A percentile compares a stretch with the other conserved stretches of the same genome.
These are phyloP conservation scores for Ctenomys sociabilis DNA, from an alignment of 2,113 vertebrate genomes.

Conservation along the genomic window DNA sequence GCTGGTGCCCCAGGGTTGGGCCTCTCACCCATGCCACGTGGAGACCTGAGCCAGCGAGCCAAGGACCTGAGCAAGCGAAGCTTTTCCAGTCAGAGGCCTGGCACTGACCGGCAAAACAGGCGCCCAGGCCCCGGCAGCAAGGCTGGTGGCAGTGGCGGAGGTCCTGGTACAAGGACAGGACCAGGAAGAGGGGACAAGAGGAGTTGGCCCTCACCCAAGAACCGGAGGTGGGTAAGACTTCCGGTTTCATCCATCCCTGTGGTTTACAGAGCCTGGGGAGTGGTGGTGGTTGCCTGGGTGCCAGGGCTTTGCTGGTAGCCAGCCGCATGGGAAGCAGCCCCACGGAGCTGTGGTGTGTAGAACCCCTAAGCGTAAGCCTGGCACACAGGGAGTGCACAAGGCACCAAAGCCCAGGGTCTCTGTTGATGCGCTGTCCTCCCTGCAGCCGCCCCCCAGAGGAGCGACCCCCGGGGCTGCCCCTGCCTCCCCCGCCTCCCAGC, in stretches of 20 bases:
- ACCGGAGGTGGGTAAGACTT: conserved; percentile 88
- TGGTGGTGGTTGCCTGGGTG: no score
- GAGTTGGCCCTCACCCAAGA: conserved; percentile 95
- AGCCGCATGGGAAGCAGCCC: no score
- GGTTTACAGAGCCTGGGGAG: no score
- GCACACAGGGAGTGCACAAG: not conserved
- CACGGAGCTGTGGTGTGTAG: no score
- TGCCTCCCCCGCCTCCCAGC: conserved; percentile 81
- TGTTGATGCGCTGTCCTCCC: not conserved
- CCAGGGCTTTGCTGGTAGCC: no score
- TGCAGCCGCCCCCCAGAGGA: conserved; percentile 83
- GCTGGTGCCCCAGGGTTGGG: conserved; percentile 75
- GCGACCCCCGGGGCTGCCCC: conserved; percentile 75
- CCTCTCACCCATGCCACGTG: conserved; percentile 66
- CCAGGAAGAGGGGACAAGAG: conserved; percentile 87
- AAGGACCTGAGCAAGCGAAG: conserved; percentile 90
- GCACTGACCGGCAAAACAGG: conserved; percentile 94
- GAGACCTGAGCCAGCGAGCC: conserved; percentile 86
- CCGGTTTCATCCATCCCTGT: no score
- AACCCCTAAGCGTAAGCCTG: not conserved
- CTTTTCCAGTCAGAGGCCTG: conserved; percentile 94
- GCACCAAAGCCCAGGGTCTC: no score
- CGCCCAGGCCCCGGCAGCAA: conserved; percentile 87
- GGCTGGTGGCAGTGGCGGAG: conserved; percentile 78
- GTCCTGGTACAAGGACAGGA: conserved; percentile 71